A percentile compares a stretch with the other conserved stretches of the same genome.
These are phyloP conservation scores for Oasisia sp. DNA, from an alignment of 2,888 invertebrate genomes.

Conservation along the genomic window DNA sequence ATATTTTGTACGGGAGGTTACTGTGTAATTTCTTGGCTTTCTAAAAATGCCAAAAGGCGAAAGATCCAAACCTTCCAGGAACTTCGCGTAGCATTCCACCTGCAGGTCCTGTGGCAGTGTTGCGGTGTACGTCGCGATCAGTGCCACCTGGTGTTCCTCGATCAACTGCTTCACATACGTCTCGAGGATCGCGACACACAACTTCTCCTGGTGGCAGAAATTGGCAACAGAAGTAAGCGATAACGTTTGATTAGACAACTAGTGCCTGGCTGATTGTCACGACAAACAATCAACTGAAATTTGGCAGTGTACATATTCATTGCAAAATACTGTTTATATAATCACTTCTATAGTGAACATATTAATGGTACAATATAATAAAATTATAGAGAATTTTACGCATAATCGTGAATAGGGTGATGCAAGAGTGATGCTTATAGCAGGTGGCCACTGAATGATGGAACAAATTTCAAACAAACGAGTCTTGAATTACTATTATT, in stretches of 20 bases:
- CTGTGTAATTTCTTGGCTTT: not conserved
- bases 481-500: too few species aligned
- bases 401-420: too few species aligned
- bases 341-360: too few species aligned
- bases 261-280: not conserved
- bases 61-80: conserved; percentile 64
- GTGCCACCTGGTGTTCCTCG: conserved; percentile 77
- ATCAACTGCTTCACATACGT: conserved; percentile 79
- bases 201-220: conserved; percentile 66
- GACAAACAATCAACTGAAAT: not conserved
- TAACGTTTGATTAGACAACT: not conserved
- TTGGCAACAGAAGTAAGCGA: not conserved
- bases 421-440: too few species aligned
- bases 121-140: conserved; percentile 87
- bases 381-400: too few species aligned
- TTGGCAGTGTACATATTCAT: not conserved
- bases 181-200: conserved; percentile 81
- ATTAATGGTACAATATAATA: too few species aligned
- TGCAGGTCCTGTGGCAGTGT: conserved; percentile 78
- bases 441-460: too few species aligned
- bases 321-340: conserved; percentile 6
- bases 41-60: not conserved
- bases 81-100: conserved; percentile 64
- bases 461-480: too few species aligned
- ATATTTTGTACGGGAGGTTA: not conserved